A percentile compares a stretch with the other conserved stretches of the same genome.
Evolutionary conservation across 1,140 invertebrate species (phyloP).

Genomic region (Ceratosolen solmsi): DNA sequence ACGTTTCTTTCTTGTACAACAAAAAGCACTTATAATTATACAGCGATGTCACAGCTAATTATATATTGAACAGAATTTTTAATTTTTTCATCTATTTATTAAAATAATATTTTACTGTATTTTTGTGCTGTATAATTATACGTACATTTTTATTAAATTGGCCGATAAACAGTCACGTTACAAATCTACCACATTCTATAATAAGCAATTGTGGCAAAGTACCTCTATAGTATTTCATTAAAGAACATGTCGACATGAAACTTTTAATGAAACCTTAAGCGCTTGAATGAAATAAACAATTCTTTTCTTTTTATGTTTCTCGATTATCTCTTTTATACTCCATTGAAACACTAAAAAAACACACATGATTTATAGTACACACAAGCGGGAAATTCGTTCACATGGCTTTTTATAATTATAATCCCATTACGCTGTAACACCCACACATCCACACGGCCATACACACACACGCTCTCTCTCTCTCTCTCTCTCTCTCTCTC

Average conservation of each 20-base stretch:
- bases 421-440: neutral
- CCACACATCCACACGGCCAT: too few species aligned
- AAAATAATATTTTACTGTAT: conserved; percentile 9
- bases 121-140: conserved; percentile 26
- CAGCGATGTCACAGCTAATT: neutral
- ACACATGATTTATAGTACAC: conserved; percentile 34
- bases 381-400: neutral
- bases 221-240: conserved; percentile 5
- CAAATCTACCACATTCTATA: conserved; percentile 4
- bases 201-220: conserved; percentile 22
- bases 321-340: neutral
- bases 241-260: conserved; percentile 27
- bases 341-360: conserved; percentile 27
- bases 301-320: neutral
- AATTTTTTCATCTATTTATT: neutral
- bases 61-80: too few species aligned
- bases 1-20: neutral
- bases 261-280: neutral
- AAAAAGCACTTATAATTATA: conserved; percentile 32
- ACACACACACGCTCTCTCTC: conserved; percentile 1
- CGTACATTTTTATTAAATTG: conserved; percentile 9
- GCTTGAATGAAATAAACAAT: conserved; percentile 4
- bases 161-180: conserved; percentile 17
- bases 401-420: neutral
- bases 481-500: neutral